phyloP scores from a whole-genome alignment of 2,113 vertebrate species.

The Alligator mississippiensis region DNA sequence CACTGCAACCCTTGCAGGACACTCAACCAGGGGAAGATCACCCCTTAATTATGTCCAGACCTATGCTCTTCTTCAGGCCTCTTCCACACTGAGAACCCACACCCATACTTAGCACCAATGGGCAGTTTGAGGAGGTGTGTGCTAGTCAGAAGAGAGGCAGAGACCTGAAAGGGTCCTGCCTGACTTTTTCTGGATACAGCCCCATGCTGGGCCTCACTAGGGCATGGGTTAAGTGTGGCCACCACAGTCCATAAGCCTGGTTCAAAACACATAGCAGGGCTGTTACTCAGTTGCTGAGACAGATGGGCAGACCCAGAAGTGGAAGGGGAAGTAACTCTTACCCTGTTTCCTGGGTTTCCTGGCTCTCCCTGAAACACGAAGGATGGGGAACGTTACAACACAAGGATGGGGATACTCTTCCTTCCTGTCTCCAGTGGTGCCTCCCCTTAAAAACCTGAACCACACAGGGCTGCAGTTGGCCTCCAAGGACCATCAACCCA shows the following conservation, averaged over 20 bases:
- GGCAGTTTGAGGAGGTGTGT: neutral
- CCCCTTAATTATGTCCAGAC: neutral
- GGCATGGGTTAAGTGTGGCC: neutral
- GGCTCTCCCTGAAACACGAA: slow-evolving; percentile 83
- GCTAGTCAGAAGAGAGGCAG: neutral
- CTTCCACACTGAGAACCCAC: neutral
- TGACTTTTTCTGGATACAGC: neutral
- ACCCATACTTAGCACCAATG: neutral
- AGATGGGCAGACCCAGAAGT: neutral
- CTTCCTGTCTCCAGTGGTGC: neutral
- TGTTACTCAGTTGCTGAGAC: neutral
- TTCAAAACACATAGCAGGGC: neutral
- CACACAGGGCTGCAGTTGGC: neutral
- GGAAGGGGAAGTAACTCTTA: slow-evolving; percentile 45
- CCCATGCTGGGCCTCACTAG: neutral
- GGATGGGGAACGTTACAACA: neutral
- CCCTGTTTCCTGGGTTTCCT: slow-evolving; percentile 82
- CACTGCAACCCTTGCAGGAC: neutral
- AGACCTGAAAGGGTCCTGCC: neutral
- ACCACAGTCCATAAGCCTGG: neutral
- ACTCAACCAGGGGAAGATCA: neutral
- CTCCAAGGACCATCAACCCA: neutral
- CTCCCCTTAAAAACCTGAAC: neutral
- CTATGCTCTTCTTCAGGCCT: neutral
- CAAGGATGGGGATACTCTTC: no score